Percentiles rank a stretch among this genome's conserved stretches.
phyloP scores from a whole-genome alignment of 2,888 invertebrate genomes.

The Acrobasis suavella region DNA sequence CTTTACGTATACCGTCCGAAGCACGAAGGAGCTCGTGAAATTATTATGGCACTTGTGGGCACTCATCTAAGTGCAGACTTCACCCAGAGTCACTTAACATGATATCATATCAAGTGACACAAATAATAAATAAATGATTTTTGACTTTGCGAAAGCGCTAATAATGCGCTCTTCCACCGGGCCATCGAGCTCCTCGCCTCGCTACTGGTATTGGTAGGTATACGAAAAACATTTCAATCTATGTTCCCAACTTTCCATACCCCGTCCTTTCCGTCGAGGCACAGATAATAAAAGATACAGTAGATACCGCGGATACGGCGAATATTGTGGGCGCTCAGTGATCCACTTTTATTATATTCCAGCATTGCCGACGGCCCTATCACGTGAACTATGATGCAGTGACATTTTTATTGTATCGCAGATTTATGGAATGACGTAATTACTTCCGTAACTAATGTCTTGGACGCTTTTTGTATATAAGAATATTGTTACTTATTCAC shows the following conservation, averaged over 20 bases:
- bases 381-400: constrained; percentile 16
- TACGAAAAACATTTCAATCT: constrained; percentile 1
- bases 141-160: too few species aligned
- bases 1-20: too few species aligned
- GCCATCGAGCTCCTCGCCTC: neutral
- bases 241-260: neutral
- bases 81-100: too few species aligned
- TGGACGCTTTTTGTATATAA: neutral
- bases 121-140: too few species aligned
- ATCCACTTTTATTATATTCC: constrained; percentile 24
- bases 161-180: too few species aligned
- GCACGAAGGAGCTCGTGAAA: too few species aligned
- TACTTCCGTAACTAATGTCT: neutral
- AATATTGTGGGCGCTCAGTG: constrained; percentile 20
- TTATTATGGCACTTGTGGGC: too few species aligned
- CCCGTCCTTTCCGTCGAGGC: neutral
- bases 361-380: constrained; percentile 3
- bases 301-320: neutral
- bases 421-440: constrained; percentile 7
- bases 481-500: neutral
- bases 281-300: constrained; percentile 11
- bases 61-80: too few species aligned
- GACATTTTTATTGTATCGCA: constrained; percentile 6
- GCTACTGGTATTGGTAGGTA: neutral
- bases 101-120: too few species aligned